Evolutionary conservation across 1,140 invertebrate genomes (phyloP).

Genomic region (Alviniconcha marisindica): DNA sequence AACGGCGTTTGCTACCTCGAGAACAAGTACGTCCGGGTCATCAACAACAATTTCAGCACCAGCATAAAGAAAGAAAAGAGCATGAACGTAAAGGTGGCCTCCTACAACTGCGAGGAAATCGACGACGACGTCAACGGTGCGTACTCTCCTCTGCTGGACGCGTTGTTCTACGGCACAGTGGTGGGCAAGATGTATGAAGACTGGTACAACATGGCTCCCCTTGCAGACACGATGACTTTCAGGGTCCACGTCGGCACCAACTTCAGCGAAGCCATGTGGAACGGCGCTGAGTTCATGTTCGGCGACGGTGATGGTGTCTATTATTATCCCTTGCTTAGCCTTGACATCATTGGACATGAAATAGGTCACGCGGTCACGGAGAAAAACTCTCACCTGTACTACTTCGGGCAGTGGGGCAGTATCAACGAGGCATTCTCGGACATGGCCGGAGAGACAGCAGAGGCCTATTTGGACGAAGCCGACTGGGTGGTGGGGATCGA

Average conservation of each 20-base stretch:
- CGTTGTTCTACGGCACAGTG: constrained; percentile 47
- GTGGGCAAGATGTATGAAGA: constrained; percentile 52
- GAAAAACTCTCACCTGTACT: constrained; percentile 49
- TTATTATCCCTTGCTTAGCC: constrained; percentile 46
- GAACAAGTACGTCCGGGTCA: constrained; percentile 55
- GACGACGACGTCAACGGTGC: constrained; percentile 53
- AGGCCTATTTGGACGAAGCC: constrained; percentile 39
- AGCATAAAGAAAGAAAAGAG: constrained; percentile 20
- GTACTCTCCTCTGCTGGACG: constrained; percentile 54
- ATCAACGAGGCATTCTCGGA: constrained; percentile 63
- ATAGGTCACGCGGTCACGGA: constrained; percentile 59
- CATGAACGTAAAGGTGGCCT: constrained; percentile 21
- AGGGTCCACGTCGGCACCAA: constrained; percentile 57
- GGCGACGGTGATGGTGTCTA: constrained; percentile 52
- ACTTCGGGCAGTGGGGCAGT: constrained; percentile 53
- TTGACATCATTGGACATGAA: constrained; percentile 57
- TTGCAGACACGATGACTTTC: constrained; percentile 42
- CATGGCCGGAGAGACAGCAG: constrained; percentile 55
- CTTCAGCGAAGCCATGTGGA: constrained; percentile 43
- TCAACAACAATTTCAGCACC: constrained; percentile 49
- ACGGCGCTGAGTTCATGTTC: constrained; percentile 32
- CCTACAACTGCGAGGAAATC: constrained; percentile 18
- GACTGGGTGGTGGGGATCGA: constrained; percentile 49
- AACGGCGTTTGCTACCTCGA: constrained; percentile 49
- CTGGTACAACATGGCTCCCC: constrained; percentile 36